Conservation (phyloP, 2,113 vertebrate genomes). For the Nothobranchius kuhntae region DNA sequence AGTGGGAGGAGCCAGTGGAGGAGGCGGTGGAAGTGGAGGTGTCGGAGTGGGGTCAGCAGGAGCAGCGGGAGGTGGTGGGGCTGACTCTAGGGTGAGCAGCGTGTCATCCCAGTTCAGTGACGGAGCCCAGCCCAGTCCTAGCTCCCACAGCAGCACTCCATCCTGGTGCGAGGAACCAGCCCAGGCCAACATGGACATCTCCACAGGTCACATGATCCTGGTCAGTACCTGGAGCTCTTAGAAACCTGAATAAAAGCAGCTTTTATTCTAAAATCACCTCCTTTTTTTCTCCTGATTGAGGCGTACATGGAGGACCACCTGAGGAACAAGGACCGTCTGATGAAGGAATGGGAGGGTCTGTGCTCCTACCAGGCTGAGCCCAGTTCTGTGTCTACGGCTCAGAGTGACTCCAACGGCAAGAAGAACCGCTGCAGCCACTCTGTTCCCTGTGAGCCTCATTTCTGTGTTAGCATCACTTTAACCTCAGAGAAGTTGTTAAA, state of each 20-base stretch:
- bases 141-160: conserved; percentile 95
- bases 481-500: too few species aligned
- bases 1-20: conserved; percentile 58
- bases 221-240: conserved; percentile 57
- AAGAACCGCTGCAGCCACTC: conserved; percentile 93
- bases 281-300: conserved; percentile 59
- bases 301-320: conserved; percentile 99
- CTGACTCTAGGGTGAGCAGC: conserved; percentile 92
- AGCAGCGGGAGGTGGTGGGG: conserved; percentile 51
- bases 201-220: conserved; percentile 99
- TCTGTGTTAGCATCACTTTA: too few species aligned
- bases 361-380: conserved; percentile 96
- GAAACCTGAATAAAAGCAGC: too few species aligned
- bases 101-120: conserved; percentile 98
- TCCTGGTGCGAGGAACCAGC: conserved; percentile 98
- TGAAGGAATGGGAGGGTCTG: conserved; percentile 95
- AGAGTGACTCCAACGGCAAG: conserved; percentile 86
- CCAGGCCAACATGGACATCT: conserved; percentile 99
- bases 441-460: conserved; percentile 87
- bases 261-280: too few species aligned
- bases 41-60: conserved; percentile 23
- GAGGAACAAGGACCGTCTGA: conserved; percentile 90
- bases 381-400: conserved; percentile 82
- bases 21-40: conserved; percentile 15
- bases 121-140: conserved; percentile 91